Evolutionary conservation across 2,113 vertebrate genomes (phyloP), one percentile per base, ranked within the genome.

Genomic region (Puma concolor): DNA sequence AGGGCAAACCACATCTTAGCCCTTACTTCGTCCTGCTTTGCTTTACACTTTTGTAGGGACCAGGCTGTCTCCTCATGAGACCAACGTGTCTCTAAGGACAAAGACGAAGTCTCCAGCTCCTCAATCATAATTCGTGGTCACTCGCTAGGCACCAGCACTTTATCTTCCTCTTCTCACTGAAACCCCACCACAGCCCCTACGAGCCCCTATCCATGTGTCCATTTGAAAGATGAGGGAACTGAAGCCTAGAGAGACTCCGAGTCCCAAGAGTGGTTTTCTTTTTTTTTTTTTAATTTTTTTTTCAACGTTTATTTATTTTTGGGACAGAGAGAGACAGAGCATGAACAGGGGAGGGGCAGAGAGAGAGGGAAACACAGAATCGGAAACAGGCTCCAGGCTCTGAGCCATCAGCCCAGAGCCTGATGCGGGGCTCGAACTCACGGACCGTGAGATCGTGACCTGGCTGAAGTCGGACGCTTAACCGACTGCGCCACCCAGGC

Each of bases 201-300:
- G 36, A 31, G 2, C 23, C 33, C 63, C 41, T 54, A 50, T 5
- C 88, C 29, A 67, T 17, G 79, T 29, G 38, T 48, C 76, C 57
- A 60, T 54, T 71, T 36, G n/a, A 94, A 66, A 95, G 52, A 79
- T 64, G 85, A 96, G 41, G 27, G 95, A 85, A 54, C 57, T 52
- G 63, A 83, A 21, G 25, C 41, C 48, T 60, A 41, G 7, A 63
- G 54, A 88, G 71, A 48, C 69, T 69, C 86, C 50, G 31, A 21
- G 0, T 31, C 94, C 94, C 64, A 25, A 71, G 31, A 44, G 63
- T 2, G 1, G 38, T 33, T 76, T 79, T 79, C 67, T 66, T 38
- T 38, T 38, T 38, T 38, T 38, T 38, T 38, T 38, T 38, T 38
- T 38, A 38, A 38, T 38, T 38, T 38, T 38, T 38, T 38, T 38